Base-by-base conservation (phyloP, 2,113 vertebrate genomes). In the Oreocharis arfaki region DNA sequence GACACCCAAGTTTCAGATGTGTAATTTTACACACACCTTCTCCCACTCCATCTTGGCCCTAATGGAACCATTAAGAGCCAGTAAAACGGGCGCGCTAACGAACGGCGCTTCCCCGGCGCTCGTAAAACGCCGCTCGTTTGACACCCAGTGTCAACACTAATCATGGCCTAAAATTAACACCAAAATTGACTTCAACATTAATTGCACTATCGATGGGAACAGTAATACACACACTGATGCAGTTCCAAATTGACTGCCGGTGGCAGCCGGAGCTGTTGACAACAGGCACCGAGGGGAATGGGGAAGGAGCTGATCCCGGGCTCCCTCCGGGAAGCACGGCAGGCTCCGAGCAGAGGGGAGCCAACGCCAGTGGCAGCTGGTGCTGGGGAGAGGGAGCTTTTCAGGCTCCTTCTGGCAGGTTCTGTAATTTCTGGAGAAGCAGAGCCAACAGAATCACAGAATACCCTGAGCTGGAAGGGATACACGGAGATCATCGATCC, bases 101-200 rank as follows among this genome's bases (percentile, higher is more conserved):
- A 96, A 97, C 89, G 96, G 84, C 94, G 89, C 94, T 97, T 97
- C 96, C 95, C 95, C 68, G 84, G 91, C 23, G 85, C 95, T 96
- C 91, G 90, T 97, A 97, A 97, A 98, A 97, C 16, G 95, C 93
- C 96, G 59, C 97, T 94, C 96, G 95, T 68, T 87, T 97, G 97
- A 98, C 96, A 97, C 95, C 67, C 95, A 96, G 92, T 97, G 97
- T 98, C 98, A 98, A 98, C 96, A 96, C 96, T 98, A 98, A 98
- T 98, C 97, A 98, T 89, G 97, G 97, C 97, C 98, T 96, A 97
- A 98, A 98, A 98, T 98, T 98, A 98, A 98, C 97, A 98, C 96
- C 96, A 96, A 98, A 97, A 97, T 97, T 98, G 97, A 98, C 97
- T 98, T 93, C 96, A 97, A 94, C 96, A 95, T 97, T 98, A 98